Base-by-base conservation (phyloP, 1,140 invertebrate genomes). In the Drosophila lacteicornis region DNA sequence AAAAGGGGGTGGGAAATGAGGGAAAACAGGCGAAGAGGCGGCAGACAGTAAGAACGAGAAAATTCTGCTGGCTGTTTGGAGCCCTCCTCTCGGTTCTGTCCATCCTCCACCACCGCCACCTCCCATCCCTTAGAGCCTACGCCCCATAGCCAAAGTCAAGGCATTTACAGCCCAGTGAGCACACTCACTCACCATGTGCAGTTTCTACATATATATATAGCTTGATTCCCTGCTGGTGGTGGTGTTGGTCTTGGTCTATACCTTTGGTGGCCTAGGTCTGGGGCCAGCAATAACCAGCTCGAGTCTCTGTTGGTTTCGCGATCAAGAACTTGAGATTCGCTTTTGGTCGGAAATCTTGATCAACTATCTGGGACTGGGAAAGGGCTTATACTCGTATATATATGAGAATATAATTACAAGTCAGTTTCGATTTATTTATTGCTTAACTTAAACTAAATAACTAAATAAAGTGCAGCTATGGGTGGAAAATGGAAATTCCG, bases 151-250 rank as follows among this genome's bases (percentile, higher is more conserved):
- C 75, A 66, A 78, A 68, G 80, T 66, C 80, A 81, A 75, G 62
- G 78, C 63, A 81, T 69, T 80, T 74, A 79, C 71, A 75, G 55
- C 56, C 59, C 56, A 70, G 65, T 80, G 80, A 57, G 70, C 80
- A 74, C 77, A 80, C 80, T 78, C 57, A 70, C 40, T 59, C 56
- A 40, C 36, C 47, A 68, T 53, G 47, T 70, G 62, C 67, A 67
- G 50, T 69, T 45, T 43, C 15, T 11, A 61, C 38, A 47, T 45
- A 67, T 33, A 67, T 33, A 42, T 17, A 42, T n/a, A 27, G n/a
- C 56, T 49, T 63, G 40, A 55, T 55, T 55, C 59, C 33, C 7
- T 36, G 42, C 5, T 25, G 42, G n/a, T 27, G 42, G 57, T 46
- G 56, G 43, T 70, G 50, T 49, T 38, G 15, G 66, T 71, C 33